Evolutionary conservation across 2,797 vertebrate genomes (phyloP).

Genomic region (Acipenser ruthenus): DNA sequence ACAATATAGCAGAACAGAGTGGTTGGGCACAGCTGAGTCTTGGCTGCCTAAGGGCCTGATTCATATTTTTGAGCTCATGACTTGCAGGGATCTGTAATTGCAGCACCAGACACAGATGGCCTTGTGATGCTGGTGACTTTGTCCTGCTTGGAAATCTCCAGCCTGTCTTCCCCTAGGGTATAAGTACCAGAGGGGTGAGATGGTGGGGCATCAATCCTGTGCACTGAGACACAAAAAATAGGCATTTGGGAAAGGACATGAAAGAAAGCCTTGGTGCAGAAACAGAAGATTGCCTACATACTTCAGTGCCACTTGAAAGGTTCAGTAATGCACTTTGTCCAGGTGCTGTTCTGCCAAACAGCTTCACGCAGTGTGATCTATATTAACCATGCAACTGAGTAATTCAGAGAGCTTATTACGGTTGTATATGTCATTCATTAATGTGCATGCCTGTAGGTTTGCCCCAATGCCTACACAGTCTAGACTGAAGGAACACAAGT

Average conservation of each 20-base stretch:
- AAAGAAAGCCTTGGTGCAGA: background rate
- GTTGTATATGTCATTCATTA: background rate
- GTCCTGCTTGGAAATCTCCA: background rate
- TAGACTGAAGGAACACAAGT: background rate
- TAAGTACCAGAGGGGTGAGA: slow-evolving; percentile 1
- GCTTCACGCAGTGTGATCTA: background rate
- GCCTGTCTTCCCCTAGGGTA: background rate
- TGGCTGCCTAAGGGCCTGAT: background rate
- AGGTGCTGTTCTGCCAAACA: background rate
- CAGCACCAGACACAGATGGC: slow-evolving; percentile 14
- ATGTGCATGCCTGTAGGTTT: background rate
- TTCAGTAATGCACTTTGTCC: background rate
- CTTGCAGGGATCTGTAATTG: background rate
- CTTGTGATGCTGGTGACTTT: slow-evolving; percentile 1
- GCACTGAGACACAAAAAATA: slow-evolving; percentile 1
- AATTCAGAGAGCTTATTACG: slow-evolving; percentile 11
- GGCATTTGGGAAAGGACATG: background rate
- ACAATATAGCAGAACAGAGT: background rate
- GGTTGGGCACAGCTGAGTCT: slow-evolving; percentile 6
- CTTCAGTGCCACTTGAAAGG: background rate
- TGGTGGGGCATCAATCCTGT: background rate
- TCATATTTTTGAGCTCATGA: background rate
- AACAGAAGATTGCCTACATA: background rate
- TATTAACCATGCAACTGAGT: background rate
- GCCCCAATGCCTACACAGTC: background rate